Evolutionary conservation across 2,797 vertebrate species (phyloP).

Genomic region (Eurystomus glaucurus): DNA sequence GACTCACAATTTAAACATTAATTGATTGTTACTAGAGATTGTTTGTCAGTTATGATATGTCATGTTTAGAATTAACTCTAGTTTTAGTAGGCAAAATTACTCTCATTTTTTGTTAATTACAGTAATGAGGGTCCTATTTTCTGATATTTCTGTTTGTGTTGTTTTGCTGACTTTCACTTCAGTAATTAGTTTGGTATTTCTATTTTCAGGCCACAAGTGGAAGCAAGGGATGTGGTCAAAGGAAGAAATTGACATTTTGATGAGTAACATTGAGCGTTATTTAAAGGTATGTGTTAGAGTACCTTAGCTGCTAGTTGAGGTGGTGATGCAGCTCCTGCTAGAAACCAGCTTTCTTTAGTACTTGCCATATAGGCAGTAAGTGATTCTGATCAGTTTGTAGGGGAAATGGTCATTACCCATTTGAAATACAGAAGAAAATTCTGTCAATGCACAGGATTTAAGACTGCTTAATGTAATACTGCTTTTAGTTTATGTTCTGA

Average conservation of each 20-base stretch:
- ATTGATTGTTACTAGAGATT: background rate
- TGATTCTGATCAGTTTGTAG: rapidly evolving
- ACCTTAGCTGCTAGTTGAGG: background rate
- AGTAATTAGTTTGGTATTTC: constrained; percentile 27
- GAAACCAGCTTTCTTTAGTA: background rate
- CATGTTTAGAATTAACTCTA: background rate
- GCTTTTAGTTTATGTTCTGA: background rate
- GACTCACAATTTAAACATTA: background rate
- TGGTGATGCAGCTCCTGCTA: background rate
- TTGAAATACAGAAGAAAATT: background rate
- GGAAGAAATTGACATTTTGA: constrained; percentile 97
- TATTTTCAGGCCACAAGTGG: constrained; percentile 95
- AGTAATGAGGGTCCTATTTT: background rate
- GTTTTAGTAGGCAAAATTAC: background rate
- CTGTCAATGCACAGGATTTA: background rate
- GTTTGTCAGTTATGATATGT: constrained; percentile 12
- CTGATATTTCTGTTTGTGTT: background rate
- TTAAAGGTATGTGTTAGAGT: constrained; percentile 89
- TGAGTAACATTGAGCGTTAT: constrained; percentile 97
- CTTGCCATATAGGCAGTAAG: background rate
- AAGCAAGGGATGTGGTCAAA: constrained; percentile 99
- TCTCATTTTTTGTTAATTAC: background rate
- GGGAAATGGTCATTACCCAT: background rate
- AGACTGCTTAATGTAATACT: background rate
- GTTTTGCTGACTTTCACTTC: constrained; percentile 26